These are phyloP conservation scores for Callorhinus ursinus DNA, from an alignment of 2,113 vertebrate species.

Conservation along the genomic window DNA sequence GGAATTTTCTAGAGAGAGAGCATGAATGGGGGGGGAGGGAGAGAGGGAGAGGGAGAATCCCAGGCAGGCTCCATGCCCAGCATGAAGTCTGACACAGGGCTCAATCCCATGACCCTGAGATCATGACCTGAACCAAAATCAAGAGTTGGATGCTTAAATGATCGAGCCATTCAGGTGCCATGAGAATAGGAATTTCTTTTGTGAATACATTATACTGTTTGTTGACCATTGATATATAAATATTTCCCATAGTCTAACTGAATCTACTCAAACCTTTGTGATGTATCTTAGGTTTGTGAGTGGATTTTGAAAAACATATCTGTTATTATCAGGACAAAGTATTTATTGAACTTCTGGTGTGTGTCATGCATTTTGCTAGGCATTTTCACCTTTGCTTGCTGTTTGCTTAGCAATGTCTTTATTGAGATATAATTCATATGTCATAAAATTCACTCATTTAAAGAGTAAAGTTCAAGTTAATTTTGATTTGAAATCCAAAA, in stretches of 20 bases:
- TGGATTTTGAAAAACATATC: not conserved
- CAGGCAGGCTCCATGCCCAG: not conserved
- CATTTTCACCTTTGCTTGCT: not conserved
- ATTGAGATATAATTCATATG: slow-evolving; percentile 6
- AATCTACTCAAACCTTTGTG: not conserved
- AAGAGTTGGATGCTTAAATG: not conserved
- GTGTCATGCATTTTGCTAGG: not conserved
- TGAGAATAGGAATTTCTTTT: not conserved
- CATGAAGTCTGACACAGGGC: not conserved
- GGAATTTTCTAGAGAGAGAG: not conserved
- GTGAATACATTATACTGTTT: not conserved
- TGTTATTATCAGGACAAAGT: not conserved
- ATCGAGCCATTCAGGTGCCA: not conserved
- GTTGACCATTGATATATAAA: not conserved
- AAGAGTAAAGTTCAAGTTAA: not conserved
- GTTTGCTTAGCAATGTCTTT: not conserved
- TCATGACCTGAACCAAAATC: not conserved
- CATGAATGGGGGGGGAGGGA: not conserved
- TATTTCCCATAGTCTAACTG: not conserved
- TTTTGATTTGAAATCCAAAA: not conserved
- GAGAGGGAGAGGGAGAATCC: not conserved
- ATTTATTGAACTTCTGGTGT: not conserved
- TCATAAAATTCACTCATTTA: not conserved
- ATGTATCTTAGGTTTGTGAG: not conserved
- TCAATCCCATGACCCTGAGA: not conserved